Conservation (phyloP, 2,888 invertebrate genomes). For the Ariolimax columbianus region DNA sequence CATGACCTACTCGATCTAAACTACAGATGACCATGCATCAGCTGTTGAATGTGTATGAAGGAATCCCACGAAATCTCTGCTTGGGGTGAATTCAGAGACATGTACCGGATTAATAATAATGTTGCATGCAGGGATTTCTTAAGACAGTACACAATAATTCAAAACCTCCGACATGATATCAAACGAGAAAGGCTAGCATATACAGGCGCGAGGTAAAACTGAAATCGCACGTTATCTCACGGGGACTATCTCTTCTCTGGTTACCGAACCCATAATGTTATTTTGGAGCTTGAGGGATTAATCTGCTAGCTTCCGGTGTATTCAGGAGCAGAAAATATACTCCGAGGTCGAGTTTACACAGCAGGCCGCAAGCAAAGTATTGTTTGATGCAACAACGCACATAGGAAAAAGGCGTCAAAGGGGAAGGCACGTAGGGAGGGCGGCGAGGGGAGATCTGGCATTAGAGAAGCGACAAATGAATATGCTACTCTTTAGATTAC, state of each 20-base stretch:
- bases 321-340: not conserved
- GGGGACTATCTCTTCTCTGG: not conserved
- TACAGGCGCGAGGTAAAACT: not conserved
- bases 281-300: not conserved
- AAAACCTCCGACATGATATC: too few species aligned
- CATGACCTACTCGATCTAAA: too few species aligned
- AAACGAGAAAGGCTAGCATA: not conserved
- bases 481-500: too few species aligned
- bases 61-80: too few species aligned
- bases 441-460: not conserved
- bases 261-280: slow-evolving; percentile 3
- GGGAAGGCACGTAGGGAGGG: not conserved
- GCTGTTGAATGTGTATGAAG: too few species aligned
- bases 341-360: slow-evolving; percentile 46
- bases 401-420: not conserved
- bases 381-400: not conserved
- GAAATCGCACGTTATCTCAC: slow-evolving; percentile 15
- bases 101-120: too few species aligned
- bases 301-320: slow-evolving; percentile 9
- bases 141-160: too few species aligned
- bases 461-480: too few species aligned
- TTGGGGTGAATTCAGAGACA: too few species aligned
- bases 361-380: not conserved
- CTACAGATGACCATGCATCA: too few species aligned
- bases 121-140: too few species aligned